These are phyloP conservation scores for Tauraco erythrolophus DNA, from an alignment of 2,113 vertebrate species.

Conservation along the genomic window DNA sequence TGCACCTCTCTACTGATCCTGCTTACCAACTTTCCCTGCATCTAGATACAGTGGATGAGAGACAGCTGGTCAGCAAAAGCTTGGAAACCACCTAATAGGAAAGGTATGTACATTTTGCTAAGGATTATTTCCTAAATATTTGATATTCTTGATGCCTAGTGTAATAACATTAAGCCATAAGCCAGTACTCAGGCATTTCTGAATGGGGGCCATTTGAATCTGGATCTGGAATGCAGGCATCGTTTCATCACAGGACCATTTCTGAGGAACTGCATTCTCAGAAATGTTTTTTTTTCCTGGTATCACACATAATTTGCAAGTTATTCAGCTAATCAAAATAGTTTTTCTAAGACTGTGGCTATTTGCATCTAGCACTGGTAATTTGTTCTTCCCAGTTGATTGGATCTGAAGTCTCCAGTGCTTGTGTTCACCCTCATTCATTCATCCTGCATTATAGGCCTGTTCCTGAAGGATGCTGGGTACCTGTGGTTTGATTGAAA, in stretches of 20 bases:
- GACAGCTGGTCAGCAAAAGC: background rate
- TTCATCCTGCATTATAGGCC: background rate
- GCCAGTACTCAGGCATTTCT: background rate
- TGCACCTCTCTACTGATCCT: background rate
- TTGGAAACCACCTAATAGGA: background rate
- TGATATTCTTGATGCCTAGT: background rate
- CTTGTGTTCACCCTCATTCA: background rate
- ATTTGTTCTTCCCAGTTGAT: background rate
- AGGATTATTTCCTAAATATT: background rate
- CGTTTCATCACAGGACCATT: background rate
- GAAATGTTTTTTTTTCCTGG: background rate
- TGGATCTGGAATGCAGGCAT: background rate
- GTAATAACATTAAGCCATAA: background rate
- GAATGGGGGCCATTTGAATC: background rate
- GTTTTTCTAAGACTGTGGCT: background rate
- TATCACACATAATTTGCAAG: background rate
- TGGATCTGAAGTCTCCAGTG: background rate
- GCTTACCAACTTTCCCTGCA: background rate
- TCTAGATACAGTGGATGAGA: background rate
- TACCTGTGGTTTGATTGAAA: conserved; percentile 39
- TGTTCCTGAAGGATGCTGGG: background rate
- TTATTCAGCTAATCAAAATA: conserved; percentile 8
- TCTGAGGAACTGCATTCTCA: background rate
- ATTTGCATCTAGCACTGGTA: background rate
- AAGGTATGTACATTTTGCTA: background rate